Evolutionary conservation across 2,888 invertebrate species (phyloP).

Genomic region (Euplexia lucipara): DNA sequence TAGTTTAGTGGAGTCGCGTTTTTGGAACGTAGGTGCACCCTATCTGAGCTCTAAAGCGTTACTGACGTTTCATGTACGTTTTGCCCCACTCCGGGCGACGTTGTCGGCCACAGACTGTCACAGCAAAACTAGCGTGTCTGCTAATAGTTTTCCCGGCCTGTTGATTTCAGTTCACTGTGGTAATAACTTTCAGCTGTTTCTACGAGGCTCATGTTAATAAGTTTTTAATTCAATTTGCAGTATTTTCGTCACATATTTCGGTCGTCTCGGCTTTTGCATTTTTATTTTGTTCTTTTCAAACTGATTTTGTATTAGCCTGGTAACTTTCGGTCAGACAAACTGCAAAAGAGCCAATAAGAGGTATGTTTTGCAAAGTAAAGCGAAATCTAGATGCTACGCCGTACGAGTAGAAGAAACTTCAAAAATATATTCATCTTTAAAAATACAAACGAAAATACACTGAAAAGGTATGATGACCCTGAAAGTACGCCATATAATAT

Average conservation of each 20-base stretch:
- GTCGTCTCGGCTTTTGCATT: background rate
- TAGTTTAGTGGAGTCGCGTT: background rate
- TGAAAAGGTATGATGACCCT: background rate
- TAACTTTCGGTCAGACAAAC: too few species aligned
- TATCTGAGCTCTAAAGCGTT: constrained; percentile 14
- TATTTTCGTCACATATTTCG: background rate
- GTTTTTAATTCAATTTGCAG: background rate
- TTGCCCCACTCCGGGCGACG: background rate
- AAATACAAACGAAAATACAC: background rate
- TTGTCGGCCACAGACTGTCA: background rate
- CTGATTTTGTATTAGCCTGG: background rate
- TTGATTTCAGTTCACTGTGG: constrained; percentile 27
- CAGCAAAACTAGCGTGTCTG: background rate
- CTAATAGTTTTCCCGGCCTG: constrained; percentile 1
- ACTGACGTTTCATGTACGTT: constrained; percentile 4
- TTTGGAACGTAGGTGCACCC: background rate
- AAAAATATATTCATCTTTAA: too few species aligned
- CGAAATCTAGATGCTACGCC: too few species aligned
- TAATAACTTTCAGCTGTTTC: constrained; percentile 2
- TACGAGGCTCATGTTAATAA: background rate
- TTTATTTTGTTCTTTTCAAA: background rate
- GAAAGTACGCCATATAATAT: too few species aligned
- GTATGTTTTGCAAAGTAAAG: too few species aligned
- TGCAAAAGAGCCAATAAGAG: background rate
- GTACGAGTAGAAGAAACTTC: too few species aligned